Evolutionary conservation across 2,888 invertebrate genomes (phyloP).

Genomic region (Crepidodera aurea): DNA sequence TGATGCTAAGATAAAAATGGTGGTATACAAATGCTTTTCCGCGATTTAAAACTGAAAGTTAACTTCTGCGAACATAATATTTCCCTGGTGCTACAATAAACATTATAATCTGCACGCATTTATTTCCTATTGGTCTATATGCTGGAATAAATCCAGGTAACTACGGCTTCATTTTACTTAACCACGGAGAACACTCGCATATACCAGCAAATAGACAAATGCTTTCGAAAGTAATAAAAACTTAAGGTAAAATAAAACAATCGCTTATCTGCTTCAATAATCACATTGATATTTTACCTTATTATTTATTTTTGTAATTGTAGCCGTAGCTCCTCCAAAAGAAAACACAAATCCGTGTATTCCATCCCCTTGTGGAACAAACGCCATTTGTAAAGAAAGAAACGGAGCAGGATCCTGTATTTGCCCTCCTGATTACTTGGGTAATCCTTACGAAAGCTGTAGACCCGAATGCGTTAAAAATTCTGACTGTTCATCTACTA

Average conservation of each 20-base stretch:
- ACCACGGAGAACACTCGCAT: no score
- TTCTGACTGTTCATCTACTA: conserved; percentile 76
- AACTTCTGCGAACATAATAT: neutral
- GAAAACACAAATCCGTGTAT: conserved; percentile 66
- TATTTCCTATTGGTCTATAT: no score
- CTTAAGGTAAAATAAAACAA: no score
- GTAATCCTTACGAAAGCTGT: conserved; percentile 81
- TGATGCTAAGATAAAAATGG: conserved; percentile 30
- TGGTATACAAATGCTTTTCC: conserved; percentile 43
- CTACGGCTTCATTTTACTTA: no score
- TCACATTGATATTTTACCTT: no score
- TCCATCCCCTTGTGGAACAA: conserved; percentile 77
- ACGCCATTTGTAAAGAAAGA: conserved; percentile 70
- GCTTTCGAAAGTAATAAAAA: no score
- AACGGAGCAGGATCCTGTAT: conserved; percentile 73
- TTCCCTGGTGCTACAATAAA: conserved; percentile 10
- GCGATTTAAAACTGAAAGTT: neutral
- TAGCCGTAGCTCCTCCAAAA: no score
- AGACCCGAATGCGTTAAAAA: conserved; percentile 78
- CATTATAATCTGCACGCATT: no score
- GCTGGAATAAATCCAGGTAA: no score
- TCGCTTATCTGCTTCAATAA: no score
- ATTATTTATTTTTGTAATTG: no score
- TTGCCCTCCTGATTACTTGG: conserved; percentile 75
- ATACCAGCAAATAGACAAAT: no score